These are phyloP conservation scores for Spizaetus ornatus DNA, from an alignment of 2,113 vertebrate genomes.

Conservation along the genomic window DNA sequence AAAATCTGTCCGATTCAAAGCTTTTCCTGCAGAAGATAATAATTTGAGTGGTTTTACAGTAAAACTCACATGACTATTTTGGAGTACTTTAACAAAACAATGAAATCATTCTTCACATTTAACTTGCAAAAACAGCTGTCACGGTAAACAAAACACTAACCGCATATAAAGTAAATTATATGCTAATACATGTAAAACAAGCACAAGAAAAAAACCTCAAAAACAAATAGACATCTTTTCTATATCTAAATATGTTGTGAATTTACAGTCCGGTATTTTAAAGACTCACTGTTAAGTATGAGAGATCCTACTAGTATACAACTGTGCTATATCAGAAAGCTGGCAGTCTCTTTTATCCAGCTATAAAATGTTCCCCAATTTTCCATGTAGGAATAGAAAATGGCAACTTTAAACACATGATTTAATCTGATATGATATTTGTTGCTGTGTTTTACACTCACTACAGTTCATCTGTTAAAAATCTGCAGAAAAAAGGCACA, in stretches of 20 bases:
- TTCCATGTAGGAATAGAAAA: not conserved
- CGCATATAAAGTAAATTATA: not conserved
- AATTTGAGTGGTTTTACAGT: not conserved
- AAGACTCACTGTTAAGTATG: not conserved
- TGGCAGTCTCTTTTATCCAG: not conserved
- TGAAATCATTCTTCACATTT: not conserved
- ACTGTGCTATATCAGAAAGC: not conserved
- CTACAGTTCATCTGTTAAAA: not conserved
- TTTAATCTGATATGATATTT: not conserved
- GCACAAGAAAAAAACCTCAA: not conserved
- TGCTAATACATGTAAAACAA: not conserved
- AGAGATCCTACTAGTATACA: not conserved
- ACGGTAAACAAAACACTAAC: not conserved
- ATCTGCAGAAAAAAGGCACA: not conserved
- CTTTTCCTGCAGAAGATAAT: not conserved
- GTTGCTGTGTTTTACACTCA: not conserved
- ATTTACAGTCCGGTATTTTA: not conserved
- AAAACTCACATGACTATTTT: not conserved
- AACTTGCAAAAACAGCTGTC: not conserved
- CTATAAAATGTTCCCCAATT: not conserved
- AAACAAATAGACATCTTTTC: not conserved
- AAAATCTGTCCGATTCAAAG: not conserved
- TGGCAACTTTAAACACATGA: not conserved
- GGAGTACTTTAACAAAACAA: not conserved
- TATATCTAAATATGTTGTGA: not conserved